These are phyloP conservation scores for Nephrocerus scutellatus DNA, from an alignment of 2,888 invertebrate species.

Conservation along the genomic window DNA sequence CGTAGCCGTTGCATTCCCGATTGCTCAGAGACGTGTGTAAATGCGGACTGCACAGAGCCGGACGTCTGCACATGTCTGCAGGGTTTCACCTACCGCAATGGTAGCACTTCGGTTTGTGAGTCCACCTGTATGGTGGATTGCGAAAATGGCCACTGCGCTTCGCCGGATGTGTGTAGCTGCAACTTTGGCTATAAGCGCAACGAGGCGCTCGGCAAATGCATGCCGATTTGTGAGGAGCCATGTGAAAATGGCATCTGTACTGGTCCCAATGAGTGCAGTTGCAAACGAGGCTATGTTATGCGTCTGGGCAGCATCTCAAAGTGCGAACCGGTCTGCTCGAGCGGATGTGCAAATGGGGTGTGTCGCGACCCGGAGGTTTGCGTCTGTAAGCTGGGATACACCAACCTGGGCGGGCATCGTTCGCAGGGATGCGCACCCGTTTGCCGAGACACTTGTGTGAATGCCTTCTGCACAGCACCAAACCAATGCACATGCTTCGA, in stretches of 20 bases:
- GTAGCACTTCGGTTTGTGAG: constrained; percentile 36
- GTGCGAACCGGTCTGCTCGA: constrained; percentile 38
- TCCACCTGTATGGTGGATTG: constrained; percentile 44
- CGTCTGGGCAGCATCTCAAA: constrained; percentile 26
- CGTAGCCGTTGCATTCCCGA: constrained; percentile 31
- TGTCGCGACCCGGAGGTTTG: constrained; percentile 50
- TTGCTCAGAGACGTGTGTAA: constrained; percentile 34
- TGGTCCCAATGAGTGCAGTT: constrained; percentile 49
- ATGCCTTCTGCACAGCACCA: constrained; percentile 48
- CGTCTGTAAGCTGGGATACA: constrained; percentile 34
- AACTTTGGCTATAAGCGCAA: constrained; percentile 45
- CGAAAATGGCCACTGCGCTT: constrained; percentile 50
- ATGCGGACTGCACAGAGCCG: constrained; percentile 35
- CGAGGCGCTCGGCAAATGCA: constrained; percentile 28
- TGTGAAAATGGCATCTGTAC: constrained; percentile 42
- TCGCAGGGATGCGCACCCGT: constrained; percentile 47
- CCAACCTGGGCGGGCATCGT: constrained; percentile 24
- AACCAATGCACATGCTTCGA: constrained; percentile 40
- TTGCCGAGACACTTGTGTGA: constrained; percentile 51
- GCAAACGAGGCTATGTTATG: constrained; percentile 40
- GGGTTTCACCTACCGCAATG: constrained; percentile 29
- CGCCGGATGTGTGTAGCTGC: constrained; percentile 55
- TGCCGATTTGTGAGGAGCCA: constrained; percentile 34
- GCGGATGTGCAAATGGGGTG: constrained; percentile 34
- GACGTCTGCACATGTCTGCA: constrained; percentile 35